Conservation (phyloP, 2,797 vertebrate species). For the Enteromius argenteus region DNA sequence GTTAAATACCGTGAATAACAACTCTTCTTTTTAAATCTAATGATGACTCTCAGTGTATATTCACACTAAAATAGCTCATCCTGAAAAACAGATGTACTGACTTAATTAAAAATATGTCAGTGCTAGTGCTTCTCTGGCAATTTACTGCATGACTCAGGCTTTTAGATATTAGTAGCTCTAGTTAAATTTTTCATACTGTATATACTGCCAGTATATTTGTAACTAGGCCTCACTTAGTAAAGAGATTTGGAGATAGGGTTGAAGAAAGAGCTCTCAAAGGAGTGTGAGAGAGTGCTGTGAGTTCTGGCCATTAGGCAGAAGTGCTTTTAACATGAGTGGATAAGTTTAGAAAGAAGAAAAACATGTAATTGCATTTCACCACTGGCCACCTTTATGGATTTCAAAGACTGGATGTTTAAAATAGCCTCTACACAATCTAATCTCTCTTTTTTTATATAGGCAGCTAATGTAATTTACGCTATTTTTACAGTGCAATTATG, state of each 20-base stretch:
- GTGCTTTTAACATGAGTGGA: neutral
- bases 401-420: neutral
- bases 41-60: neutral
- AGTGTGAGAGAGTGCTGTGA: neutral
- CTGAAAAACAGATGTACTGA: conserved; percentile 10
- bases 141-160: neutral
- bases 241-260: conserved; percentile 2
- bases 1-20: neutral
- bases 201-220: neutral
- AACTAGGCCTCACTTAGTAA: neutral
- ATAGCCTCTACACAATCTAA: neutral
- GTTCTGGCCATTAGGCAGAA: conserved; percentile 10
- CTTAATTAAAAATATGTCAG: conserved; percentile 7
- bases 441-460: neutral
- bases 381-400: neutral
- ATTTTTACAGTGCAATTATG: neutral
- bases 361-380: neutral
- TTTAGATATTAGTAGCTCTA: neutral
- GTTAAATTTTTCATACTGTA: neutral
- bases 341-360: neutral
- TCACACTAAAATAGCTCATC: conserved; percentile 14
- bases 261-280: neutral
- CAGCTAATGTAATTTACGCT: neutral
- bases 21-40: neutral
- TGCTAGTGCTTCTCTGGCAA: neutral